A percentile compares a stretch with the other conserved stretches of the same genome.
phyloP scores from a whole-genome alignment of 1,140 invertebrate genomes.

The Monochamus saltuarius region DNA sequence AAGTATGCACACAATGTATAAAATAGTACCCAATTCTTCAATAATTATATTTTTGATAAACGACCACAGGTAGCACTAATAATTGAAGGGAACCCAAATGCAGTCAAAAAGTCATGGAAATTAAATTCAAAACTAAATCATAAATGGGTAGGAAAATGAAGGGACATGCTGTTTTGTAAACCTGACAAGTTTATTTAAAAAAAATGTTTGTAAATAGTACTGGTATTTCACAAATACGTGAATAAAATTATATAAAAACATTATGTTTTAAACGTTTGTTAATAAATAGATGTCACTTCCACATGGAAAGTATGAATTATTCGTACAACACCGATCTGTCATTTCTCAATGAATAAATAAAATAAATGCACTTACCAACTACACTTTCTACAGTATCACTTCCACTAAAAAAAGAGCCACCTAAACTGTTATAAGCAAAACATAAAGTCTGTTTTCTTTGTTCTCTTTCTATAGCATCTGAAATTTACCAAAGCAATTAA shows the following conservation, averaged over 20 bases:
- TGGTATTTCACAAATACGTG: too few relatives aligned
- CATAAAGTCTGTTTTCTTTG: slow-evolving; percentile 72
- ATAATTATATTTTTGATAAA: too few relatives aligned
- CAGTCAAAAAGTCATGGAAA: too few relatives aligned
- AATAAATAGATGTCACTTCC: not conserved
- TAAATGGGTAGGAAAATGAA: too few relatives aligned
- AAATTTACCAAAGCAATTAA: slow-evolving; percentile 23
- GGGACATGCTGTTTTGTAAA: not conserved
- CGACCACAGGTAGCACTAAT: too few relatives aligned
- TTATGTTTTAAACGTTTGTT: not conserved
- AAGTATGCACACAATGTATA: too few relatives aligned
- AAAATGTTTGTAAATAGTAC: slow-evolving; percentile 4
- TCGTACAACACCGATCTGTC: not conserved
- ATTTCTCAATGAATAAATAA: not conserved
- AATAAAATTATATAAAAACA: slow-evolving; percentile 20
- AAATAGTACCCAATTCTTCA: too few relatives aligned
- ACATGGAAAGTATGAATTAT: slow-evolving; percentile 13
- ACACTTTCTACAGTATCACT: slow-evolving; percentile 75
- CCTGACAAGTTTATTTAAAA: slow-evolving; percentile 3
- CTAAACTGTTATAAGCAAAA: slow-evolving; percentile 58
- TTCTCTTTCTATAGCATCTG: slow-evolving; percentile 63
- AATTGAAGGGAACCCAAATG: too few relatives aligned
- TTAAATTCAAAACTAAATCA: too few relatives aligned
- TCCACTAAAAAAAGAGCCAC: slow-evolving; percentile 55
- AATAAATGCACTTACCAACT: slow-evolving; percentile 61